Conservation (phyloP, 2,797 vertebrate species). For the Acrossocheilus wenchowensis region DNA sequence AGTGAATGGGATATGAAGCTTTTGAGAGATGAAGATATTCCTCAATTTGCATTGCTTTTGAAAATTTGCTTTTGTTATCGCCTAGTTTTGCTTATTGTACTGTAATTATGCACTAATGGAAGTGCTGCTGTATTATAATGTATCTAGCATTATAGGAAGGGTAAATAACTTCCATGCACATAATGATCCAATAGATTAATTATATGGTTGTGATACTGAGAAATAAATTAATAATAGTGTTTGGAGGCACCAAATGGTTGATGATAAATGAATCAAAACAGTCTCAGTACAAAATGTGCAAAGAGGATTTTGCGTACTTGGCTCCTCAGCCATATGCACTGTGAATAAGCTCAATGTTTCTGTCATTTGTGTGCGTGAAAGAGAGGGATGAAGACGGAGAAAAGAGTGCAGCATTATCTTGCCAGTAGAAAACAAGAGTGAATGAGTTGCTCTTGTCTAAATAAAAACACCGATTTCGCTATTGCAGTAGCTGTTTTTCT, state of each 20-base stretch:
- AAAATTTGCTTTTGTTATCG: not conserved
- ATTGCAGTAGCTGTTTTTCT: constrained; percentile 31
- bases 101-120: constrained; percentile 40
- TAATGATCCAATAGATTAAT: constrained; percentile 49
- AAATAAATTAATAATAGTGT: constrained; percentile 52
- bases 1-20: not conserved
- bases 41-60: not conserved
- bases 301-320: constrained; percentile 27
- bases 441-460: constrained; percentile 38
- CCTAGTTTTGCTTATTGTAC: constrained; percentile 16
- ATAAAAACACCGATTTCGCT: constrained; percentile 46
- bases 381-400: constrained; percentile 8
- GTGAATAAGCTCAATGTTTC: constrained; percentile 44
- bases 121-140: constrained; percentile 46
- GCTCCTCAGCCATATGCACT: constrained; percentile 45
- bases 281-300: constrained; percentile 40
- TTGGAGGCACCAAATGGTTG: constrained; percentile 41
- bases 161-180: constrained; percentile 57
- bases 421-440: constrained; percentile 37
- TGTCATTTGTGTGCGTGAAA: constrained; percentile 32
- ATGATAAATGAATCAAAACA: constrained; percentile 41
- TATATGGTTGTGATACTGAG: constrained; percentile 33
- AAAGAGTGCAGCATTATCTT: constrained; percentile 21
- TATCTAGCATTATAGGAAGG: constrained; percentile 40
- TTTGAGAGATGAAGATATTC: not conserved